Evolutionary conservation across 2,888 invertebrate species (phyloP).

Genomic region (Clanis bilineata): DNA sequence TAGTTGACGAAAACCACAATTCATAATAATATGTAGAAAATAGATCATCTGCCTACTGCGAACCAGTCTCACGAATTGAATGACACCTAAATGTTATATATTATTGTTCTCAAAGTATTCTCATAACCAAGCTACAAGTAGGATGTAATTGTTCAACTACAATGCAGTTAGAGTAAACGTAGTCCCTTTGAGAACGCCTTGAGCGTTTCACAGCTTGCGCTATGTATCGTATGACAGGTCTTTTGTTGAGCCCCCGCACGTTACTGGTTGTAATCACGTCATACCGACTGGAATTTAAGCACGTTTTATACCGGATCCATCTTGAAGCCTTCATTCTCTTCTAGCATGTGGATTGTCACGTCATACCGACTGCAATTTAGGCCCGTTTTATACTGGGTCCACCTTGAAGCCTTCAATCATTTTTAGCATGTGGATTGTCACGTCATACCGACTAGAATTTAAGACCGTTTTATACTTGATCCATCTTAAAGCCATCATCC

Average conservation of each 20-base stretch:
- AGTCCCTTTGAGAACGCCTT: slow-evolving; percentile 26
- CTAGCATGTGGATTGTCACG: too few species aligned
- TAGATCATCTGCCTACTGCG: neutral
- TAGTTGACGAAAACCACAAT: too few species aligned
- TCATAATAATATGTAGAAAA: neutral
- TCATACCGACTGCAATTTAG: too few species aligned
- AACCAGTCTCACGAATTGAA: neutral
- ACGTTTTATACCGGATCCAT: neutral
- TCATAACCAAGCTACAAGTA: slow-evolving; percentile 14
- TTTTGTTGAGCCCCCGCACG: slow-evolving; percentile 71
- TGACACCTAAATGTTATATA: neutral
- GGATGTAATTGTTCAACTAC: slow-evolving; percentile 18
- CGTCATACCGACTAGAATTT: too few species aligned
- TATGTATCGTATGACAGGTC: slow-evolving; percentile 62
- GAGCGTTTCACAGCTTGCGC: slow-evolving; percentile 35
- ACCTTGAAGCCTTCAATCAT: too few species aligned
- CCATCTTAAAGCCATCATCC: too few species aligned
- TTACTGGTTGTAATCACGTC: slow-evolving; percentile 30
- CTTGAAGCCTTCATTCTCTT: too few species aligned
- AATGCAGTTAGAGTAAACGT: slow-evolving; percentile 17
- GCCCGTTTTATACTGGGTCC: too few species aligned
- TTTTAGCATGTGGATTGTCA: too few species aligned
- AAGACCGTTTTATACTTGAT: too few species aligned
- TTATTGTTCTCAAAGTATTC: slow-evolving; percentile 9
- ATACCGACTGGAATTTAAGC: neutral